Evolutionary conservation across 1,140 invertebrate genomes (phyloP).

Genomic region (Drosophila orosa): DNA sequence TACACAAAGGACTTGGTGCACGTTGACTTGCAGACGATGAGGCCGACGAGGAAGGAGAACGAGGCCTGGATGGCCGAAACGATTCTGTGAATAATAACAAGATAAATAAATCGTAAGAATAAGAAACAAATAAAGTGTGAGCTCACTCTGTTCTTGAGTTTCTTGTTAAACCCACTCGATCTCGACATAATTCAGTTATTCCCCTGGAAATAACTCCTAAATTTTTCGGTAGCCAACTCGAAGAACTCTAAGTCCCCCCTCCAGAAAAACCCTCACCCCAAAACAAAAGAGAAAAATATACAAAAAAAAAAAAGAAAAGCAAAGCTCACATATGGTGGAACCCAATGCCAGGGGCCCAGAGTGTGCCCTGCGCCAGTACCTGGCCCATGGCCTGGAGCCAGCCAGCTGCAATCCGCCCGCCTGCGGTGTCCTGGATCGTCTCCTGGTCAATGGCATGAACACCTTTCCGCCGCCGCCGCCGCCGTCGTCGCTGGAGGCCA

Average conservation of each 20-base stretch:
- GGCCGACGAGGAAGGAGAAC: conserved; percentile 87
- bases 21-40: conserved; percentile 87
- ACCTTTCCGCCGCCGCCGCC: conserved; percentile 54
- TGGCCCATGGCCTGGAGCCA: conserved; percentile 14
- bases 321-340: conserved; percentile 1
- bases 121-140: not conserved
- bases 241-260: conserved; percentile 2
- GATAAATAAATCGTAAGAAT: not conserved
- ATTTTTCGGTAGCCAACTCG: conserved; percentile 21
- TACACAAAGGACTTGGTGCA: conserved; percentile 87
- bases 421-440: conserved; percentile 22
- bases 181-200: conserved; percentile 16
- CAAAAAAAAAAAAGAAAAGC: not conserved
- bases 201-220: conserved; percentile 29
- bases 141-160: conserved; percentile 1
- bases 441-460: conserved; percentile 20
- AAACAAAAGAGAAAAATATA: not conserved
- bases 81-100: conserved; percentile 85
- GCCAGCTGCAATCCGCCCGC: not conserved
- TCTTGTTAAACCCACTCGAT: conserved; percentile 10
- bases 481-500: not conserved
- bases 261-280: too few relatives aligned
- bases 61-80: conserved; percentile 89
- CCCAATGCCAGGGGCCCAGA: conserved; percentile 8
- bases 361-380: conserved; percentile 1